Percentiles rank a stretch among this genome's conserved stretches.
Evolutionary conservation across 2,888 invertebrate genomes (phyloP).

Genomic region (Rutpela maculata): DNA sequence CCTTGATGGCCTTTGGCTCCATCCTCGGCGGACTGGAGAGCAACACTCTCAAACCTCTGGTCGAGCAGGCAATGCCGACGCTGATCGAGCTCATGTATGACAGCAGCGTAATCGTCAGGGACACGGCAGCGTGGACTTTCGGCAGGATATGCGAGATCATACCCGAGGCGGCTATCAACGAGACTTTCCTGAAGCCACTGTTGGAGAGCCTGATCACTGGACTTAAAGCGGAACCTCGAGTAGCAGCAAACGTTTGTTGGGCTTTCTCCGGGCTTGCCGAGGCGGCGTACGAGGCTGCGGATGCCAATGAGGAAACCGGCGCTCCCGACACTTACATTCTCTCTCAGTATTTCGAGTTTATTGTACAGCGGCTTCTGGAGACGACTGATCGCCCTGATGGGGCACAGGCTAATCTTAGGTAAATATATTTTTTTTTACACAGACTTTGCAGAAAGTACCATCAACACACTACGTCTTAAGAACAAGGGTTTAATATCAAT

Average conservation of each 20-base stretch:
- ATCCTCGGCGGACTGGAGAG: constrained; percentile 89
- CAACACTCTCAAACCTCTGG: constrained; percentile 90
- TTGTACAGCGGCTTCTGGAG: constrained; percentile 92
- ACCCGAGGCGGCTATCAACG: constrained; percentile 95
- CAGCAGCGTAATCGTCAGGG: constrained; percentile 93
- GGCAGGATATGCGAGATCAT: constrained; percentile 98
- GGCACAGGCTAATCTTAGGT: constrained; percentile 94
- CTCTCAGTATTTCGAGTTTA: constrained; percentile 94
- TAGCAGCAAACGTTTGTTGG: constrained; percentile 99
- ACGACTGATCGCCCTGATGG: constrained; percentile 97
- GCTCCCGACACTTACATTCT: constrained; percentile 95
- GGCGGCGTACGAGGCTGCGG: constrained; percentile 95
- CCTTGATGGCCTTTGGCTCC: constrained; percentile 98
- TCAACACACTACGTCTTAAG: too few species aligned
- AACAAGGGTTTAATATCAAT: too few species aligned
- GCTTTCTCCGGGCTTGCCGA: constrained; percentile 98
- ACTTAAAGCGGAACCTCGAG: constrained; percentile 94
- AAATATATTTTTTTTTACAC: too few species aligned
- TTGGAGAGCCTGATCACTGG: constrained; percentile 90
- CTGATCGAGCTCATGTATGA: constrained; percentile 97
- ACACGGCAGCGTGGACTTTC: constrained; percentile 96
- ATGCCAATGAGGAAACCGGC: constrained; percentile 78
- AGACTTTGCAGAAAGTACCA: too few species aligned
- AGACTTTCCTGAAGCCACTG: constrained; percentile 87
- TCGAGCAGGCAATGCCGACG: constrained; percentile 97